Conservation (phyloP, 2,888 invertebrate genomes). For the Gasteruption jaculator region DNA sequence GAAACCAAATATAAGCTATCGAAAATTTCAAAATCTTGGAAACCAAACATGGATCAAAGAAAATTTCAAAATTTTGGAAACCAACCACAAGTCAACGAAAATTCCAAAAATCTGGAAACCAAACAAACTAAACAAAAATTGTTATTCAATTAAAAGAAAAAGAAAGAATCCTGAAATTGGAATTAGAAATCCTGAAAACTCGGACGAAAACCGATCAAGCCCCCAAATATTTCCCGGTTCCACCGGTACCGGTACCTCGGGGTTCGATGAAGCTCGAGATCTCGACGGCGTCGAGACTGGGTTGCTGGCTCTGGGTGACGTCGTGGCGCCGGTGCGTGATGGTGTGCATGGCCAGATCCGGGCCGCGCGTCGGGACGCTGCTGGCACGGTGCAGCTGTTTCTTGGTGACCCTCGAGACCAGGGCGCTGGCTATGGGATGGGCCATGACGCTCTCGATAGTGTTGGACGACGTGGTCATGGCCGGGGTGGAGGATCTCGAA, state of each 20-base stretch:
- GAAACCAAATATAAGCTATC: no score
- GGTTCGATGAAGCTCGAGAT: conserved; percentile 24
- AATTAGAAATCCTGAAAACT: neutral
- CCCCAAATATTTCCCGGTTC: neutral
- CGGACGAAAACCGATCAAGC: neutral
- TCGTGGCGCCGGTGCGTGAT: conserved; percentile 55
- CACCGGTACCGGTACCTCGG: conserved; percentile 17
- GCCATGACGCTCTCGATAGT: conserved; percentile 32
- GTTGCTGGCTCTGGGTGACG: conserved; percentile 62
- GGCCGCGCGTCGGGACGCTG: conserved; percentile 63
- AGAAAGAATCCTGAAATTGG: no score
- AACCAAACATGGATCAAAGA: no score
- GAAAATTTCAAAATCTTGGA: no score
- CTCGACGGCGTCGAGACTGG: conserved; percentile 42
- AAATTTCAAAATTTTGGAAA: no score
- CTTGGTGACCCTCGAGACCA: conserved; percentile 30
- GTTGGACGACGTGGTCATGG: conserved; percentile 52
- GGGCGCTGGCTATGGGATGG: conserved; percentile 25
- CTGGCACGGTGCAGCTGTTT: conserved; percentile 64
- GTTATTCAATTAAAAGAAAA: no score
- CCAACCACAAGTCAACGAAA: no score
- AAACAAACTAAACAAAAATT: no score
- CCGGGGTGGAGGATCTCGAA: conserved; percentile 64
- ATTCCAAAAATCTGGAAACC: no score
- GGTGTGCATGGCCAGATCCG: conserved; percentile 48